Evolutionary conservation across 2,113 vertebrate species (phyloP).

Genomic region (Phalacrocorax carbo): DNA sequence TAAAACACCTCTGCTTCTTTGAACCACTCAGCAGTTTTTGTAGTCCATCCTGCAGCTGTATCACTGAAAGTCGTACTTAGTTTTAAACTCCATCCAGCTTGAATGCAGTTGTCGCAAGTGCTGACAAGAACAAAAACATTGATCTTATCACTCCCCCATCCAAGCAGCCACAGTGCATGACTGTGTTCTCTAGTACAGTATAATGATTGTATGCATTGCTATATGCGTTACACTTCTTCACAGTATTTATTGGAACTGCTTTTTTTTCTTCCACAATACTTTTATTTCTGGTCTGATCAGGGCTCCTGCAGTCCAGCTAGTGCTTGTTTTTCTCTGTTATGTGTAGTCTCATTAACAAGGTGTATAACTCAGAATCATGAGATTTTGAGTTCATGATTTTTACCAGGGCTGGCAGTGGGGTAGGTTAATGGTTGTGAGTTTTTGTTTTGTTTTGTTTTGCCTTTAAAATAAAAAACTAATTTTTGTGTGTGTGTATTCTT

Average conservation of each 20-base stretch:
- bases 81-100: background rate
- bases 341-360: background rate
- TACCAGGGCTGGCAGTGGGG: background rate
- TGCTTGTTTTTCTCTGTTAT: background rate
- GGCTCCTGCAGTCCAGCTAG: background rate
- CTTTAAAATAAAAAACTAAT: background rate
- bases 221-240: background rate
- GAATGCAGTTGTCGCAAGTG: background rate
- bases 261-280: background rate
- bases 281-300: background rate
- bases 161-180: background rate
- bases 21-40: background rate
- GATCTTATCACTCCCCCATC: background rate
- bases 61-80: background rate
- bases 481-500: background rate
- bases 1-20: background rate
- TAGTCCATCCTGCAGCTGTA: background rate
- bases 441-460: background rate
- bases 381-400: background rate
- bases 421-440: background rate
- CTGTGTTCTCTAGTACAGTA: background rate
- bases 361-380: background rate
- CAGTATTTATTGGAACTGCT: background rate
- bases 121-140: constrained; percentile 19
- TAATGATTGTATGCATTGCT: constrained; percentile 25